Base-by-base conservation (phyloP, 2,113 vertebrate genomes). In the Oreamnos americanus region DNA sequence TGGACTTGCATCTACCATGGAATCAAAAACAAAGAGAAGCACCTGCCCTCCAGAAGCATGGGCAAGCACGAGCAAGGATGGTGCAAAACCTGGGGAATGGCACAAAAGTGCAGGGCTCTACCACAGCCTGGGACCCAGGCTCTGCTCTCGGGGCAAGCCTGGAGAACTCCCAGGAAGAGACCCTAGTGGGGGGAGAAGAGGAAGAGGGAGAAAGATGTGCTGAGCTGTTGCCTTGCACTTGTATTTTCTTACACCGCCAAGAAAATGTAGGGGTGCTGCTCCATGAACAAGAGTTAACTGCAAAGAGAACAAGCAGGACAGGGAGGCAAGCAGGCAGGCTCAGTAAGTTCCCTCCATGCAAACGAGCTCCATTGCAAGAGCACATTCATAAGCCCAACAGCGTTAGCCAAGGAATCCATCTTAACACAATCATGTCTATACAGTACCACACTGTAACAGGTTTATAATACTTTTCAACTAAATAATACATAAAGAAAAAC, bases 21-120 rank as follows among this genome's bases (percentile, higher is more conserved):
- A 60, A 39, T 60, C 39, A 55, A 43, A 71, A 28, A n/a, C n/a
- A 30, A 58, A 60, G 74, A 43, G 13, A n/a, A 51, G 76, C 51
- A 45, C 74, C 60, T 83, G 78, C 36, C 90, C 82, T 1, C 1
- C n/a, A n/a, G 64, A 94, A 64, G 26, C 47, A 10, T 0, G 1
- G 4, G 14, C 13, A 4, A 58, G 43, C 76, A 1, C 0, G 5
- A 36, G 62, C 45, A 15, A 14, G 7, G 2, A n/a, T 0, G 16
- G 64, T 4, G 33, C 30, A 9, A 33, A 91, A 62, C 45, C 2
- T 2, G 25, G 19, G 67, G 47, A 9, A 51, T 0, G 1, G 2
- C 12, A 1, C 30, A 4, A 26, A 49, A n/a, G 6, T 0, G 7
- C 78, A 83, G 47, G 47, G n/a, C 30, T 36, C 51, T 1, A 0